Percentiles rank a stretch among this genome's conserved stretches.
Conservation (phyloP, 2,888 invertebrate species). For the Agrotis exclamationis region DNA sequence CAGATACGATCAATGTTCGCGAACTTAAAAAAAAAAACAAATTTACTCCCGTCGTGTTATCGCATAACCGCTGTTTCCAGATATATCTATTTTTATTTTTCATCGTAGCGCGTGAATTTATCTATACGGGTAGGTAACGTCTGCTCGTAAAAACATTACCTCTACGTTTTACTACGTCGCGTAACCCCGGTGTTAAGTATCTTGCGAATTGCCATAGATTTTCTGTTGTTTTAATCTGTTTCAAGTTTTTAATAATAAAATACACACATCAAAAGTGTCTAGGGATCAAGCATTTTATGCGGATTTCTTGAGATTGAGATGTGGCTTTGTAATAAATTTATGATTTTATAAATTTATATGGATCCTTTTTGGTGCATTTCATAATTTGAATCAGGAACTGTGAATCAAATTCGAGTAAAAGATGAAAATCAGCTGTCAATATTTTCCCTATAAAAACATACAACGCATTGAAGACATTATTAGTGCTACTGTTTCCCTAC, state of each 20-base stretch:
- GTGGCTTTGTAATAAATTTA: too few relatives aligned
- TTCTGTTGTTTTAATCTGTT: constrained; percentile 18
- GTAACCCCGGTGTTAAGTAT: constrained; percentile 26
- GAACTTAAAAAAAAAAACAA: constrained; percentile 34
- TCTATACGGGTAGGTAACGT: constrained; percentile 48
- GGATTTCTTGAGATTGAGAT: too few relatives aligned
- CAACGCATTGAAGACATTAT: too few relatives aligned
- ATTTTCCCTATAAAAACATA: too few relatives aligned
- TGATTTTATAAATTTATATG: too few relatives aligned
- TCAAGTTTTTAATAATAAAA: background rate
- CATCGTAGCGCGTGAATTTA: constrained; percentile 58
- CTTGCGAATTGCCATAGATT: constrained; percentile 17
- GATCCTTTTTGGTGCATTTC: too few relatives aligned
- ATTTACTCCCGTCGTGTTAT: constrained; percentile 2
- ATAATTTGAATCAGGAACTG: too few relatives aligned
- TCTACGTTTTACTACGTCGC: constrained; percentile 41
- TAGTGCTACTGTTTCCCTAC: too few relatives aligned
- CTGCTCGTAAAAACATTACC: constrained; percentile 60
- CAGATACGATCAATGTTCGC: constrained; percentile 2
- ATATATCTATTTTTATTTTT: constrained; percentile 61
- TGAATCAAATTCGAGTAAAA: too few relatives aligned
- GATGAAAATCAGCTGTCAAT: too few relatives aligned
- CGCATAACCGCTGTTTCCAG: constrained; percentile 19
- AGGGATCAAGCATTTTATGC: too few relatives aligned
- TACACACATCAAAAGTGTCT: too few relatives aligned